Evolutionary conservation across 2,113 vertebrate genomes (phyloP), one percentile per base, ranked within the genome.

Genomic region (Dromaius novaehollandiae): DNA sequence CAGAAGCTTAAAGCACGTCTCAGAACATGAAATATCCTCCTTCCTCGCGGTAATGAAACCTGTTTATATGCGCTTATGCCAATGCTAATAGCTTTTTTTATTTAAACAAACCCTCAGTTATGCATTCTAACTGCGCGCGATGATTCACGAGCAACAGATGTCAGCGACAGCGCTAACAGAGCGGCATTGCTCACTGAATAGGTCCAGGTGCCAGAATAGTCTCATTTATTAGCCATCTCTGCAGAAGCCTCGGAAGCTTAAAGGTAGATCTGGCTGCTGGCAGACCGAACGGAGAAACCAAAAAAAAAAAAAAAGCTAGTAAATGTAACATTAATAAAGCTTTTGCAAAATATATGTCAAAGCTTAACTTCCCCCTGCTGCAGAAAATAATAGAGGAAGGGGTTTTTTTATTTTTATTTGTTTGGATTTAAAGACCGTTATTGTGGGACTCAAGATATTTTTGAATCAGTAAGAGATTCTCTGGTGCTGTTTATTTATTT

Each of bases 111-210:
- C 78, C 48, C 36, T 84, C 81, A 51, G 30, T 75, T 88, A 40
- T 14, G 32, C 76, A 74, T 74, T 63, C 68, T 81, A 77, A 94
- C 0, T 14, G 32, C 0, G 11, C 84, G 6, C 0, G 1, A 8
- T 28, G 63, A 82, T 88, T 92, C 79, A 64, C 0, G n/a, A 92
- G 73, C 46, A 75, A 38, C 88, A 92, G 73, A 42, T 94, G 90
- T 26, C 8, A 3, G 60, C 0, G 2, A 13, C 12, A 3, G 64
- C 0, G 0, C n/a, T 44, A 48, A 32, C 53, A 38, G 76, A 86
- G 55, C 1, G 0, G 40, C 71, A 46, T 91, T 38, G 50, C 24
- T 78, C 3, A 18, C 55, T 88, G 34, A 25, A 32, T 40, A 30
- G 28, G 82, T 88, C 93, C 88, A 92, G 61, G 61, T 86, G 86